Conservation (phyloP, 35 echinoderm and acorn worm species). For the Heliocidaris tuberculata region DNA sequence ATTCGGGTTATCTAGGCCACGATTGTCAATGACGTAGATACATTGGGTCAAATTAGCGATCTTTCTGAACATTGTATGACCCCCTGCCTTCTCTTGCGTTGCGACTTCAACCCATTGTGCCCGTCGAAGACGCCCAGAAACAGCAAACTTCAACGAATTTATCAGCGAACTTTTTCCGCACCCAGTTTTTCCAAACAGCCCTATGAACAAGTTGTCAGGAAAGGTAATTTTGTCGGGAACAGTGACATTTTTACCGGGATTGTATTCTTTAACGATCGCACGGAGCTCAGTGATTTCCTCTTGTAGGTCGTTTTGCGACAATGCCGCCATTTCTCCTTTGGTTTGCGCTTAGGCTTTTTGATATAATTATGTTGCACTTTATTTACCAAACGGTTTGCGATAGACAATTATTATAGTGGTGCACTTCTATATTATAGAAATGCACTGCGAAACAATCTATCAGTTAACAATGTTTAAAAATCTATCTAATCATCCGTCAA, state of each 20-base stretch:
- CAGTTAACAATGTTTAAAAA: background rate
- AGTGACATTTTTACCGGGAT: background rate
- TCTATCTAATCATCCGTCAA: too few relatives aligned
- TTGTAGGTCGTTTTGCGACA: background rate
- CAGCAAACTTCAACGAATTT: conserved; percentile 33
- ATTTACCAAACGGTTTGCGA: background rate
- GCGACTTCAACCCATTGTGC: conserved; percentile 20
- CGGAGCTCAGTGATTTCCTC: conserved; percentile 4
- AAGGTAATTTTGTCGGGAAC: background rate
- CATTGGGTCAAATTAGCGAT: background rate
- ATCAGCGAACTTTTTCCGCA: conserved; percentile 34
- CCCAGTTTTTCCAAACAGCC: conserved; percentile 7
- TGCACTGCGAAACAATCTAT: background rate
- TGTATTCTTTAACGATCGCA: conserved; percentile 7
- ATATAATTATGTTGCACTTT: background rate
- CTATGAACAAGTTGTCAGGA: conserved; percentile 5
- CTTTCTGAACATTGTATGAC: conserved; percentile 31
- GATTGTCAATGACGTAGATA: conserved; percentile 41
- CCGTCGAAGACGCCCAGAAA: background rate
- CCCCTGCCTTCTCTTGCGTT: conserved; percentile 10
- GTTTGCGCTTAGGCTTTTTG: background rate
- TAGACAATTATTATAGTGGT: background rate
- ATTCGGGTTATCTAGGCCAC: conserved; percentile 6
- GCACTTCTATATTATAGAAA: background rate
- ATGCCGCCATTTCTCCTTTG: background rate